Percentiles rank a stretch among this genome's conserved stretches.
Conservation (phyloP, 1,140 invertebrate species). For the Ladona fulva region DNA sequence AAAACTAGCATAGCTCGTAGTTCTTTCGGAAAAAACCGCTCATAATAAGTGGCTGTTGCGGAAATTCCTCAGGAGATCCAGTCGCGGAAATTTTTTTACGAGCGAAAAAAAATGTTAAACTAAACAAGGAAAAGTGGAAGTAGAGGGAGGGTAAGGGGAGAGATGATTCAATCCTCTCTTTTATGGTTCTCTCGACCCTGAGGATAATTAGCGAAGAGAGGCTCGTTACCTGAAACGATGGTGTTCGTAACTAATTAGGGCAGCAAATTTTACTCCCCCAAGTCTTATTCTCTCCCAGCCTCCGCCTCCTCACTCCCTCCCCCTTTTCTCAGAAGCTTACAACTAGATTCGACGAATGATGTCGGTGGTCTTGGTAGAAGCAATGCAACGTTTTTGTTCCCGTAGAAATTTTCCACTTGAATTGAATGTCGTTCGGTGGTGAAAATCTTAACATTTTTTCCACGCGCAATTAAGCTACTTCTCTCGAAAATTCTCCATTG, state of each 20-base stretch:
- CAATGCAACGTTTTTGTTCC: no score
- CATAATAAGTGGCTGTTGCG: neutral
- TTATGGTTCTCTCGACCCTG: neutral
- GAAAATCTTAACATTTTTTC: no score
- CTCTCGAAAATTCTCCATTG: no score
- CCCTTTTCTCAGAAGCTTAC: neutral
- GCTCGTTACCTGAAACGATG: conserved; percentile 3
- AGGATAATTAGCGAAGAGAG: conserved; percentile 1
- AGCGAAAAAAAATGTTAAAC: neutral
- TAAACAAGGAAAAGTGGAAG: neutral
- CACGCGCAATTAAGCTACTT: no score
- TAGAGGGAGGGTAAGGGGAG: neutral
- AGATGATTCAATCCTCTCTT: neutral
- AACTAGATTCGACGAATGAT: no score
- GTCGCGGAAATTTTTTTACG: neutral
- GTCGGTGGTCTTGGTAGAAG: no score
- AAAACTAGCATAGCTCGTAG: no score
- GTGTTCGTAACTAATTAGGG: conserved; percentile 4
- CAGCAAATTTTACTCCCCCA: neutral
- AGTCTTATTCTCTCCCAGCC: neutral
- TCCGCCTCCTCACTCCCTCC: neutral
- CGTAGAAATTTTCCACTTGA: no score
- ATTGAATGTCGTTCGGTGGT: no score
- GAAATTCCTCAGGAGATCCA: neutral
- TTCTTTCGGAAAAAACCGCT: neutral